These are phyloP conservation scores for Galerucella pusilla DNA, from an alignment of 2,888 invertebrate species.

Conservation along the genomic window DNA sequence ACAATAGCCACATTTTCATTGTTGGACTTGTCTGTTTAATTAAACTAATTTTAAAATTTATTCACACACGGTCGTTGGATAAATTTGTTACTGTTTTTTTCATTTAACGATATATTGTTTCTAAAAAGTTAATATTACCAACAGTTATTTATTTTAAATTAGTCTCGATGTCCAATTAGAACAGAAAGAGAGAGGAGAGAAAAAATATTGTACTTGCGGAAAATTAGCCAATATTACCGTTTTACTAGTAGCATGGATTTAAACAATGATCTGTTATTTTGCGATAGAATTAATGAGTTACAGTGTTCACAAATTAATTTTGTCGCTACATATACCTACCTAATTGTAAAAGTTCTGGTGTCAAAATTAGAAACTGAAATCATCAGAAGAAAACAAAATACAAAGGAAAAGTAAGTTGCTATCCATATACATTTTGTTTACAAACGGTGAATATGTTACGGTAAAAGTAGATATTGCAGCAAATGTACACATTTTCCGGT, in stretches of 20 bases:
- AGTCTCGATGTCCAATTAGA: conserved; percentile 6
- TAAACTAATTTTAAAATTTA: conserved; percentile 47
- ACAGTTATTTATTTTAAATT: conserved; percentile 35
- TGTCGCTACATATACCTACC: not conserved
- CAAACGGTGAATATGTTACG: too few species aligned
- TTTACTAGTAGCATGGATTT: not conserved
- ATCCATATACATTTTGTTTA: too few species aligned
- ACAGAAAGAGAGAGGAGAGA: not conserved
- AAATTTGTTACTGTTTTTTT: conserved; percentile 55
- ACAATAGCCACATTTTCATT: conserved; percentile 42
- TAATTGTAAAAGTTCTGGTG: too few species aligned
- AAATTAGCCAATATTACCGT: not conserved
- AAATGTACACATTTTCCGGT: too few species aligned
- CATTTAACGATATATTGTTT: conserved; percentile 56
- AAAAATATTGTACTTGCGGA: too few species aligned
- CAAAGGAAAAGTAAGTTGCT: too few species aligned
- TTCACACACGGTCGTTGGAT: conserved; percentile 49
- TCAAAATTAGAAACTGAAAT: too few species aligned
- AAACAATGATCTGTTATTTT: not conserved
- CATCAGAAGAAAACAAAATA: too few species aligned
- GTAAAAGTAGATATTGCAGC: too few species aligned
- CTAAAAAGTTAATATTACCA: conserved; percentile 29
- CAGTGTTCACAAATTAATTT: not conserved
- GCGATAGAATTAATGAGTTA: not conserved
- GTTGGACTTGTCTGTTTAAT: conserved; percentile 43